These are phyloP conservation scores for Tenthredo scrophulariae DNA, from an alignment of 2,888 invertebrate species.

Conservation along the genomic window DNA sequence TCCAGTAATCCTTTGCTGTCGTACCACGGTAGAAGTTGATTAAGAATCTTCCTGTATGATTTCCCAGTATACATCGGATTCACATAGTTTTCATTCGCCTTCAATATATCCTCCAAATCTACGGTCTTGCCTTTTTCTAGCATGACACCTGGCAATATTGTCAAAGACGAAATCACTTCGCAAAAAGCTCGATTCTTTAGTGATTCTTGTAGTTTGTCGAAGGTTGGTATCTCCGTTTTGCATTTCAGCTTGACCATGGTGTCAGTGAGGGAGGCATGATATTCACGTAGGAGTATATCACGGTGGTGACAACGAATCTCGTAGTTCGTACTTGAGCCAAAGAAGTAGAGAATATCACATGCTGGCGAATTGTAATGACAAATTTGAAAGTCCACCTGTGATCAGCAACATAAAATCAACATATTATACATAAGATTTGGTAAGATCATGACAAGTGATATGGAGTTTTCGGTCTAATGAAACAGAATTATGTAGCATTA, in stretches of 20 bases:
- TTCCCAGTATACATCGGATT: constrained; percentile 60
- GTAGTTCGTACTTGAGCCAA: constrained; percentile 74
- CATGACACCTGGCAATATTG: constrained; percentile 67
- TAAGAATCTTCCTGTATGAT: constrained; percentile 62
- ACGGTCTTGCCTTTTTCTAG: constrained; percentile 64
- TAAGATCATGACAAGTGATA: no score
- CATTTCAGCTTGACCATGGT: constrained; percentile 69
- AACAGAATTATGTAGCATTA: no score
- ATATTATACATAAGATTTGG: no score
- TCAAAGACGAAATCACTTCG: constrained; percentile 64
- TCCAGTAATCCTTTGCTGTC: constrained; percentile 68
- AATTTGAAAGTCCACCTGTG: constrained; percentile 79
- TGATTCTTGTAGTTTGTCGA: constrained; percentile 61
- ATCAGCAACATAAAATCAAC: constrained; percentile 53
- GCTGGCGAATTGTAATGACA: constrained; percentile 77
- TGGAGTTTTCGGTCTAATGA: no score
- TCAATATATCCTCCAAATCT: constrained; percentile 67
- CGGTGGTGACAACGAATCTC: constrained; percentile 61
- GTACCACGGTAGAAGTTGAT: constrained; percentile 65
- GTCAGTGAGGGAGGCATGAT: constrained; percentile 60
- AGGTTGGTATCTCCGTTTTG: constrained; percentile 65
- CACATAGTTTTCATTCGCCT: background rate
- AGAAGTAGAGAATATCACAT: constrained; percentile 78
- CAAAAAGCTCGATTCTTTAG: constrained; percentile 61
- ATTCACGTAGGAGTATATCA: constrained; percentile 66